These are phyloP conservation scores for Platalea minor DNA, from an alignment of 2,797 vertebrate genomes.

Conservation along the genomic window DNA sequence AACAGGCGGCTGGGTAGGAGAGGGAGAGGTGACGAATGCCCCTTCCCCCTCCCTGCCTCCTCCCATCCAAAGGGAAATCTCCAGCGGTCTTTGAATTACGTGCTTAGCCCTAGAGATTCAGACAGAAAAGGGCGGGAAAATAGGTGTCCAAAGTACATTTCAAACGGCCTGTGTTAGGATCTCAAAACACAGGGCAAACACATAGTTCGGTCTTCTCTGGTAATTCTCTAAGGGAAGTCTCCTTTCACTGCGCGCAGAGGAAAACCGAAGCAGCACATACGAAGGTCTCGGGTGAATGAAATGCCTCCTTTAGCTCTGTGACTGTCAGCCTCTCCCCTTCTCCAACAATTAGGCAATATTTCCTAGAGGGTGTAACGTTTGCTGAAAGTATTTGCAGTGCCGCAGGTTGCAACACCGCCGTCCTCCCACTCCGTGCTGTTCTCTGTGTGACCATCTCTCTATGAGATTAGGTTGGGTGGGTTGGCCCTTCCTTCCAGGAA, in stretches of 20 bases:
- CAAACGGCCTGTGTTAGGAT: not conserved
- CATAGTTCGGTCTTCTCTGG: not conserved
- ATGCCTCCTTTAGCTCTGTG: not conserved
- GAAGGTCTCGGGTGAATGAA: not conserved
- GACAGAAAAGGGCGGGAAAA: not conserved
- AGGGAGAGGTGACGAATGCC: not conserved
- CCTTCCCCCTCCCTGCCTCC: not conserved
- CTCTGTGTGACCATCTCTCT: not conserved
- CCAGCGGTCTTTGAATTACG: rapidly evolving
- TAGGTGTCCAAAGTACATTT: not conserved
- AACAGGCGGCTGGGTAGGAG: not conserved
- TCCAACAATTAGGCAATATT: not conserved
- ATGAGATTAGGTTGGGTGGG: not conserved
- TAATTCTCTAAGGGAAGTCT: not conserved
- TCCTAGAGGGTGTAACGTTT: constrained; percentile 26
- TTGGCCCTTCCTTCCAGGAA: not conserved
- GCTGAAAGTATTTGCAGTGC: not conserved
- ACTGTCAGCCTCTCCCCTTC: not conserved
- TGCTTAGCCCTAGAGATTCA: not conserved
- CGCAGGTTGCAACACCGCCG: not conserved
- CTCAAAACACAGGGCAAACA: not conserved
- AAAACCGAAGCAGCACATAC: rapidly evolving
- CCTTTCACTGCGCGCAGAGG: rapidly evolving
- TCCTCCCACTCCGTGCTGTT: not conserved
- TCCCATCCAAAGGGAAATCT: not conserved